Evolutionary conservation across 1,140 invertebrate species (phyloP), one percentile per base, ranked within the genome.

Genomic region (Schlechtendalia chinensis): DNA sequence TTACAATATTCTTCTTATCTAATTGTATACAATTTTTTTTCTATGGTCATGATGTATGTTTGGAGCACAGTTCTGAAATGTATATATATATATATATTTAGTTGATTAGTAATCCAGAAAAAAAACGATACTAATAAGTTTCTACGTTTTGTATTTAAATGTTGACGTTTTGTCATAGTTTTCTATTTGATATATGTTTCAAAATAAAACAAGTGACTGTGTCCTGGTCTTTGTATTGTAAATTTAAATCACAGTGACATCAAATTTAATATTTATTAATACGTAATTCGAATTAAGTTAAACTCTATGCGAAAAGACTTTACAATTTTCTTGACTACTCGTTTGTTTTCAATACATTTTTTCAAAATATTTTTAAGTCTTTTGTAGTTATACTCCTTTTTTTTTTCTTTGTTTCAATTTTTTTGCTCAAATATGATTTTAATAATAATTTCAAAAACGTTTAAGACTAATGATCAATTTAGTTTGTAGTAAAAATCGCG

Each of bases 391-490:
- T 69, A 69, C n/a, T n/a, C n/a, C n/a, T n/a, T n/a, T n/a, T n/a
- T n/a, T n/a, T n/a, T n/a, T n/a, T n/a, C n/a, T n/a, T n/a, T n/a
- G n/a, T n/a, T n/a, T n/a, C n/a, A n/a, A n/a, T 69, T 69, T 24
- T 65, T 69, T 69, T 69, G 65, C 65, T 69, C 39, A 69, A 69
- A 69, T 67, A 45, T 69, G 5, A 24, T 69, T 69, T 47, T 69
- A 69, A 45, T 69, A 47, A 22, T 24, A 47, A 16, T 39, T 4
- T 4, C 8, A 69, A 47, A 16, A 22, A 29, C 39, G 8, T 47
- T 47, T 45, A 32, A 61, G n/a, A 22, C n/a, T 22, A 39, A n/a
- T 24, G 24, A 69, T 69, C 47, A 22, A 47, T 24, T 69, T 69
- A 47, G 12, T 69, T 6, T 16, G 5, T 67, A 45, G 8, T 2